phyloP scores from a whole-genome alignment of 2,113 vertebrate genomes.

The Lasiurus borealis region DNA sequence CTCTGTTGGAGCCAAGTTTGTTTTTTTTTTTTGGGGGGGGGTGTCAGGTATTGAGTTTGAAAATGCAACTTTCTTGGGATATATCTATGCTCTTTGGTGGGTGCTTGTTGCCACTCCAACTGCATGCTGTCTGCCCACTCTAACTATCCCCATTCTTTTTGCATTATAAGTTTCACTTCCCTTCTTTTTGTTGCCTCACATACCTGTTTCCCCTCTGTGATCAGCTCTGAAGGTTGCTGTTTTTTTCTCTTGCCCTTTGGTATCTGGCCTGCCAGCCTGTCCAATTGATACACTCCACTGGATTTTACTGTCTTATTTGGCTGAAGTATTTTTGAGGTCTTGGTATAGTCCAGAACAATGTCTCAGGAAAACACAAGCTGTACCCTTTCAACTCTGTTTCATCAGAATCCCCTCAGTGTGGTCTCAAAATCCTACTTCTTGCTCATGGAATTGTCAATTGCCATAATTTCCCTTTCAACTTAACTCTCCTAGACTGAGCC shows the following conservation, averaged over 20 bases:
- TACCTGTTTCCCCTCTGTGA: neutral
- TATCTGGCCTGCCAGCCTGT: neutral
- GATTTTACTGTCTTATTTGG: neutral
- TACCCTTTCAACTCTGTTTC: neutral
- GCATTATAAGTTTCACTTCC: slow-evolving; percentile 52
- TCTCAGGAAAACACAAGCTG: neutral
- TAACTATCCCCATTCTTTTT: neutral
- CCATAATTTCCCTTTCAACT: neutral
- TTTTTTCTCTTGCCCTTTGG: neutral
- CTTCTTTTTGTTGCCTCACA: neutral
- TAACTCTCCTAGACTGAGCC: neutral
- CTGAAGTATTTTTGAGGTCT: neutral
- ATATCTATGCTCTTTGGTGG: neutral
- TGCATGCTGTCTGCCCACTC: neutral
- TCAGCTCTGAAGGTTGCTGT: neutral
- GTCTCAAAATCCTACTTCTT: neutral
- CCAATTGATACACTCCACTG: neutral
- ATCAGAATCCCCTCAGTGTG: neutral
- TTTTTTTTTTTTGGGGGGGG: neutral
- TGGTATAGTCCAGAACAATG: neutral
- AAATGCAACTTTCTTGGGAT: neutral
- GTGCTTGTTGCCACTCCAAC: fast-evolving
- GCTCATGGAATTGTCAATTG: neutral
- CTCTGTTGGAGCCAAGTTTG: neutral
- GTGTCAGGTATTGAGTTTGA: neutral